Percentiles rank a stretch among this genome's conserved stretches.
Evolutionary conservation across 2,888 invertebrate genomes (phyloP).

Genomic region (Drosophila villosipedis): DNA sequence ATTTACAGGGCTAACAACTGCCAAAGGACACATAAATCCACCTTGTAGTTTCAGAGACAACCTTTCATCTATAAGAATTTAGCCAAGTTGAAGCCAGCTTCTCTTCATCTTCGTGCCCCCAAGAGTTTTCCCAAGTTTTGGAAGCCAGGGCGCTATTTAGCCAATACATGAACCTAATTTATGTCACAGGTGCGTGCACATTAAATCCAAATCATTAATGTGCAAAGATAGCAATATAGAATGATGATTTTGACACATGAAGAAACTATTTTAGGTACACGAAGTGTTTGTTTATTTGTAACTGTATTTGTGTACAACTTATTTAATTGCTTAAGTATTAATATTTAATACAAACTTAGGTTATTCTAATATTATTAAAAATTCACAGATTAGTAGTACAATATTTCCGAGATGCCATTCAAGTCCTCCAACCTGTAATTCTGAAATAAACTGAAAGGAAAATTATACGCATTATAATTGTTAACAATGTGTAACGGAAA

Average conservation of each 20-base stretch:
- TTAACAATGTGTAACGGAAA: not conserved
- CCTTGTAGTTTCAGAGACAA: not conserved
- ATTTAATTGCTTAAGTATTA: not conserved
- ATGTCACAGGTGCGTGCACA: not conserved
- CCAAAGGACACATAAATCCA: not conserved
- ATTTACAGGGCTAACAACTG: not conserved
- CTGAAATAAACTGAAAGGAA: not conserved
- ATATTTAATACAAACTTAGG: not conserved
- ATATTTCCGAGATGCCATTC: not conserved
- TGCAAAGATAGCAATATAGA: not conserved
- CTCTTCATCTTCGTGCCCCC: not conserved
- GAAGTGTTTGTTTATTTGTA: not conserved
- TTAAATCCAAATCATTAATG: not conserved
- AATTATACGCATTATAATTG: not conserved
- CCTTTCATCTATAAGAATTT: accelerated
- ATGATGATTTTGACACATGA: not conserved
- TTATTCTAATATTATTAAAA: not conserved
- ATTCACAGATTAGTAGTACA: not conserved
- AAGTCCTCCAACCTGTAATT: not conserved
- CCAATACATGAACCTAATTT: not conserved
- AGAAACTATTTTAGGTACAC: not conserved
- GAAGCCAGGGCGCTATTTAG: not conserved
- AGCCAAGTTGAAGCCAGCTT: not conserved
- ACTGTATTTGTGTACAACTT: not conserved
- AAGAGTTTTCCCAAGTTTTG: not conserved